Base-by-base conservation (phyloP, 2,888 invertebrate genomes). In the Maniola hyperantus region DNA sequence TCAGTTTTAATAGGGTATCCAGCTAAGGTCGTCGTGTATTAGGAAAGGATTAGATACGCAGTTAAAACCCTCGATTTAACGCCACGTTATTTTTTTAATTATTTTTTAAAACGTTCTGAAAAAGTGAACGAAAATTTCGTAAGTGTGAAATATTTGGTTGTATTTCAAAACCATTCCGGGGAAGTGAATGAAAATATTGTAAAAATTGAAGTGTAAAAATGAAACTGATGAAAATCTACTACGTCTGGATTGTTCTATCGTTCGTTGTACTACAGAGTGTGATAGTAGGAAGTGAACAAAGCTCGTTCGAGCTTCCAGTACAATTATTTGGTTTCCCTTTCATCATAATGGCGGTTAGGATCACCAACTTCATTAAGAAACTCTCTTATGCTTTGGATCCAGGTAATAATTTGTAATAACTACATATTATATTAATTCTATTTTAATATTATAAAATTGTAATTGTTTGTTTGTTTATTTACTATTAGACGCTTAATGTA, bases 291-390 rank as follows among this genome's bases (percentile, higher is more conserved):
- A 77, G 85, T 13, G 79, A 88, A 70, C 93, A 94, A 75, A 93
- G 94, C 13, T 78, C 93, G 0, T 95, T 97, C 79, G 96, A 97
- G 78, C 83, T 97, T 65, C 97, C 97, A 5, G 96, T 97, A 15
- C 97, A 97, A 81, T 87, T 97, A 61, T 93, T 97, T 62, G 97
- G 97, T 48, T 97, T 97, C 82, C 97, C 97, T 5, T 95, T 97
- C 70, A 97, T 97, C 76, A 95, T 97, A 65, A 87, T 96, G 59
- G 96, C 97, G 11, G 97, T 97, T 59, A 93, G 96, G 76, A 82
- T 97, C 66, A 95, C 96, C 0, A 97, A 97, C 88, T 97, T 97
- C 79, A 94, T 97, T 64, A 97, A 96, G 88, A 97, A 97, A 84
- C 88, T 97, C 74, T 95, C 96, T 5, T 97, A 97, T 84, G 96